A percentile compares a stretch with the other conserved stretches of the same genome.
phyloP scores from a whole-genome alignment of 2,113 vertebrate genomes.

The Acrocephalus arundinaceus region DNA sequence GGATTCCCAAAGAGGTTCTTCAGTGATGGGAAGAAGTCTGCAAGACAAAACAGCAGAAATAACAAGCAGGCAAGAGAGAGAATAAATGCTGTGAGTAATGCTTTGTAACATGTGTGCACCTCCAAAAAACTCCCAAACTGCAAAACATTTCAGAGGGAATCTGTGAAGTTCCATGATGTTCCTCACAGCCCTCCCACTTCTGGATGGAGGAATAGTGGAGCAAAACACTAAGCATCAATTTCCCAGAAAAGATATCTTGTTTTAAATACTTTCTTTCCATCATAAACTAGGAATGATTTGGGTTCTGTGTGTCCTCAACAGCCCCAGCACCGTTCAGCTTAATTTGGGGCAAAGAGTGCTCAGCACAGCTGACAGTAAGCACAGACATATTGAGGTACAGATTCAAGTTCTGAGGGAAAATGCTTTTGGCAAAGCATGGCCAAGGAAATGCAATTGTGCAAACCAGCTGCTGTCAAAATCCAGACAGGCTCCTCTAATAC shows the following conservation, averaged over 20 bases:
- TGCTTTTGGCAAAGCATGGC: not conserved
- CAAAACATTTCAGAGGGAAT: not conserved
- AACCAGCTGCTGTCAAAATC: not conserved
- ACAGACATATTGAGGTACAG: not conserved
- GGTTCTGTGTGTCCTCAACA: not conserved
- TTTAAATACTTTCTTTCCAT: not conserved
- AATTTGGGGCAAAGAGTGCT: not conserved
- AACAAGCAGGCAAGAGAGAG: not conserved
- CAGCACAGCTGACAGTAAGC: not conserved
- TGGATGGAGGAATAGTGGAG: not conserved
- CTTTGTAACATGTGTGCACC: not conserved
- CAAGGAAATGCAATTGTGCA: not conserved
- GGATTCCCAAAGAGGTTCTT: conserved; percentile 86
- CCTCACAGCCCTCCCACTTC: not conserved
- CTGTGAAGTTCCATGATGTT: not conserved
- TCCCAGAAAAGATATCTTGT: not conserved
- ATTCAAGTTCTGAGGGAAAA: not conserved
- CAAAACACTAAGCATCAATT: not conserved
- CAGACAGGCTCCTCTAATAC: not conserved
- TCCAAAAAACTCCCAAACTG: not conserved
- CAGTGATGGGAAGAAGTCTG: conserved; percentile 89
- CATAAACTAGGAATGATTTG: not conserved
- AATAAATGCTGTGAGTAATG: not conserved
- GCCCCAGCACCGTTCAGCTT: not conserved
- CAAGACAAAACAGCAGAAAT: conserved; percentile 40